These are phyloP conservation scores for Synanthedon vespiformis DNA, from an alignment of 2,888 invertebrate species.

Conservation along the genomic window DNA sequence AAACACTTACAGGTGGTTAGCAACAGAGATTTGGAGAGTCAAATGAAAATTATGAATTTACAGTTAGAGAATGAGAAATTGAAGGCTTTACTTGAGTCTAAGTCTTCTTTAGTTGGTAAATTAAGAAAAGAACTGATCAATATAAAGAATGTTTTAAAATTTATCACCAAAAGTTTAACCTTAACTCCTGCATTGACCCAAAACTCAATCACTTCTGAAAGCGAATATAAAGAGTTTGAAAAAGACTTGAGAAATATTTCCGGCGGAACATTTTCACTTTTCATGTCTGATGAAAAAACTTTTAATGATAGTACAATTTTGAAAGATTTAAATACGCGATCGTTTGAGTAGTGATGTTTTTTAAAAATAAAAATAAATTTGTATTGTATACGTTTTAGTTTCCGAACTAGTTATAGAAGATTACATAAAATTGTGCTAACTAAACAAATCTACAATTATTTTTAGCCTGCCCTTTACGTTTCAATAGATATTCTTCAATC, in stretches of 20 bases:
- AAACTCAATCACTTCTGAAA: constrained; percentile 21
- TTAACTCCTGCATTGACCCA: constrained; percentile 16
- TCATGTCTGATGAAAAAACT: constrained; percentile 12
- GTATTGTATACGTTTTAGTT: no score
- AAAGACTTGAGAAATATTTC: constrained; percentile 25
- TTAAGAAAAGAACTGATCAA: constrained; percentile 36
- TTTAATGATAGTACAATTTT: constrained; percentile 30
- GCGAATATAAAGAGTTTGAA: constrained; percentile 38
- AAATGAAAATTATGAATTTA: constrained; percentile 26
- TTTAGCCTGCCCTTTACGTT: no score
- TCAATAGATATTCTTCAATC: no score
- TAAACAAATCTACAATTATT: no score
- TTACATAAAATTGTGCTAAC: no score
- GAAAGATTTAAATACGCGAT: constrained; percentile 16
- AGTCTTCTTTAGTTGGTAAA: constrained; percentile 31
- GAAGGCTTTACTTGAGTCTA: constrained; percentile 32
- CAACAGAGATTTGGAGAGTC: constrained; percentile 31
- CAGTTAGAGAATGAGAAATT: constrained; percentile 52
- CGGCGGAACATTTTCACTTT: constrained; percentile 16
- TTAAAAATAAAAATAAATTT: no score
- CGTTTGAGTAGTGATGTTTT: background rate
- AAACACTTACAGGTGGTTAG: constrained; percentile 34
- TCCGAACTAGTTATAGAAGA: no score
- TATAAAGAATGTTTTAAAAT: constrained; percentile 37
- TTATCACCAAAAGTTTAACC: constrained; percentile 32